A percentile compares a stretch with the other conserved stretches of the same genome.
phyloP scores from a whole-genome alignment of 2,797 vertebrate genomes.

The Cephalopachus bancanus region DNA sequence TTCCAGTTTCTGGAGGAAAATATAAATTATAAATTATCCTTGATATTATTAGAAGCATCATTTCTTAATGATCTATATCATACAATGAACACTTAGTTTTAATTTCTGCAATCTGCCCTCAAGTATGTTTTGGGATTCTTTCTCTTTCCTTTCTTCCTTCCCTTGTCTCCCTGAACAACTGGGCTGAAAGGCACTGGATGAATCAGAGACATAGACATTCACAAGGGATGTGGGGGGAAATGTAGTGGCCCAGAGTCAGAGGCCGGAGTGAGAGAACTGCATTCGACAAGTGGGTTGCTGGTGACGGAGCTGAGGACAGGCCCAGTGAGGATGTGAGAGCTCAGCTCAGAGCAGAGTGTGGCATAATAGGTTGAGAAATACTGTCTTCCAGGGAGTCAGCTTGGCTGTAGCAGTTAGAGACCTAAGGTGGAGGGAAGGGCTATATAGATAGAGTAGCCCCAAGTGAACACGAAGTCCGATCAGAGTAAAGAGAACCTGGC shows the following conservation, averaged over 20 bases:
- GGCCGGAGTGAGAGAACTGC: not conserved
- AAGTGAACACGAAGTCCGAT: not conserved
- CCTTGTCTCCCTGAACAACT: not conserved
- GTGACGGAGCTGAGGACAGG: not conserved
- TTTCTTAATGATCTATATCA: not conserved
- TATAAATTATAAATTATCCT: not conserved
- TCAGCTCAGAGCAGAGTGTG: not conserved
- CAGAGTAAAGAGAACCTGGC: not conserved
- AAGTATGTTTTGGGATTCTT: not conserved
- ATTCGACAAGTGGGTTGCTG: not conserved
- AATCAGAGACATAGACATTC: not conserved
- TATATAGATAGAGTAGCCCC: not conserved
- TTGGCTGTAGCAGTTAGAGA: not conserved
- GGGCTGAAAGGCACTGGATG: not conserved
- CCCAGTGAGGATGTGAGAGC: not conserved
- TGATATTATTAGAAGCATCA: not conserved
- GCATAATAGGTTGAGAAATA: not conserved
- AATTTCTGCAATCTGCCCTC: not conserved
- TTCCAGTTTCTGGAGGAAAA: not conserved
- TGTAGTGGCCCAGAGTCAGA: too few species aligned
- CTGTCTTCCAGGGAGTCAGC: not conserved
- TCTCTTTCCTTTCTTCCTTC: not conserved
- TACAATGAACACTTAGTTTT: not conserved
- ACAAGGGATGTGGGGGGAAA: too few species aligned
- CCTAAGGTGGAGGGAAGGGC: not conserved